Evolutionary conservation across 2,113 vertebrate species (phyloP).

Genomic region (Aegithalos caudatus): DNA sequence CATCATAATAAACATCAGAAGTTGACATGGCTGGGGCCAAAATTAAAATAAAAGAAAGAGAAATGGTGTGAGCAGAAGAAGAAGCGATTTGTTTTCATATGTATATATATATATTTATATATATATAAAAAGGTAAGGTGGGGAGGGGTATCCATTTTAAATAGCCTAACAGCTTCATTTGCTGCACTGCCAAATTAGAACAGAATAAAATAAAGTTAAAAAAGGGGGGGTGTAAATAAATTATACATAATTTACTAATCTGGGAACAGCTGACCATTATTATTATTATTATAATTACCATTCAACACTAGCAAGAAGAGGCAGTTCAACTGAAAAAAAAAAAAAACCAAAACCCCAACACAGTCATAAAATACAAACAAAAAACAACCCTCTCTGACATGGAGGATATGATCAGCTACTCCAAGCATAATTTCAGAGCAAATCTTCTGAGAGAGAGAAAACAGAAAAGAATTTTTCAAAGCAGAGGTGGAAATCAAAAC

Average conservation of each 20-base stretch:
- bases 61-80: constrained; percentile 60
- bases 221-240: constrained; percentile 88
- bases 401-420: constrained; percentile 83
- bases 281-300: constrained; percentile 92
- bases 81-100: constrained; percentile 66
- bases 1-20: constrained; percentile 74
- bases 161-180: constrained; percentile 89
- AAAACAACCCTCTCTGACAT: constrained; percentile 78
- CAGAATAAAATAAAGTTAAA: constrained; percentile 80
- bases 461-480: constrained; percentile 29
- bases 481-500: constrained; percentile 27
- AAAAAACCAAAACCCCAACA: constrained; percentile 58
- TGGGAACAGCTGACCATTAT: constrained; percentile 92
- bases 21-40: constrained; percentile 77
- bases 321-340: constrained; percentile 86
- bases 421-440: constrained; percentile 81
- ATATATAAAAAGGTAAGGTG: constrained; percentile 57
- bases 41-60: constrained; percentile 74
- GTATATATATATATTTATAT: constrained; percentile 75
- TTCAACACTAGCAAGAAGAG: constrained; percentile 88
- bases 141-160: constrained; percentile 72
- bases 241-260: constrained; percentile 99
- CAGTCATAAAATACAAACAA: constrained; percentile 89
- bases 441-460: constrained; percentile 77
- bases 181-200: constrained; percentile 85